A percentile compares a stretch with the other conserved stretches of the same genome.
These are phyloP conservation scores for Caretta caretta DNA, from an alignment of 2,113 vertebrate genomes.

Conservation along the genomic window DNA sequence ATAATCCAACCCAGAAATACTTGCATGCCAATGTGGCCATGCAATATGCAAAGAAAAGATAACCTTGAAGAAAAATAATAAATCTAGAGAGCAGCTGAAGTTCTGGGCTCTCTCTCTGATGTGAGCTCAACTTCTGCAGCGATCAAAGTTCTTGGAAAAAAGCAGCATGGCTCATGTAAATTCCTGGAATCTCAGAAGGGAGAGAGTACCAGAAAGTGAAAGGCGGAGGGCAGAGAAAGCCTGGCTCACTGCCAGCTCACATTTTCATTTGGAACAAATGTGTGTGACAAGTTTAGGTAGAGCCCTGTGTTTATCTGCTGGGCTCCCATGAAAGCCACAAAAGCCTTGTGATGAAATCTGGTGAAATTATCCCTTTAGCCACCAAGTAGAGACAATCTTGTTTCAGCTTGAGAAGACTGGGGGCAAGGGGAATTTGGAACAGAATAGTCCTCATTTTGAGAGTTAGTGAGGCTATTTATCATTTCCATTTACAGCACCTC, in stretches of 20 bases:
- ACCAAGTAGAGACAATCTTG: neutral
- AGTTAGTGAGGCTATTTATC: neutral
- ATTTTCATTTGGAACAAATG: constrained; percentile 48
- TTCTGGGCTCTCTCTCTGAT: neutral
- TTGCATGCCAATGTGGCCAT: neutral
- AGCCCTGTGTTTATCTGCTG: constrained; percentile 36
- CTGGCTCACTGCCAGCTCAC: constrained; percentile 31
- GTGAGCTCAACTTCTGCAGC: neutral
- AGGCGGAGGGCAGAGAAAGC: rapidly evolving
- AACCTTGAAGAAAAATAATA: constrained; percentile 28
- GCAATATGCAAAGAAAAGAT: neutral
- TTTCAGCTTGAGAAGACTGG: neutral
- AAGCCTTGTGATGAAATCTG: constrained; percentile 39
- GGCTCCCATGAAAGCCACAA: constrained; percentile 30
- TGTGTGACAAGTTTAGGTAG: constrained; percentile 36
- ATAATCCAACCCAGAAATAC: neutral
- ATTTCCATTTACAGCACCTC: neutral
- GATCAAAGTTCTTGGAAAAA: constrained; percentile 17
- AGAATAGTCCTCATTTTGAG: neutral
- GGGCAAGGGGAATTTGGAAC: neutral
- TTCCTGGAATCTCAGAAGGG: rapidly evolving
- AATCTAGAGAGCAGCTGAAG: neutral
- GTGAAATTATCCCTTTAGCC: constrained; percentile 35
- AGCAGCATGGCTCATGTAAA: rapidly evolving
- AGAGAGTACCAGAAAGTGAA: constrained; percentile 17